Conservation (phyloP, 2,113 vertebrate genomes). For the Rhagologus leucostigma region DNA sequence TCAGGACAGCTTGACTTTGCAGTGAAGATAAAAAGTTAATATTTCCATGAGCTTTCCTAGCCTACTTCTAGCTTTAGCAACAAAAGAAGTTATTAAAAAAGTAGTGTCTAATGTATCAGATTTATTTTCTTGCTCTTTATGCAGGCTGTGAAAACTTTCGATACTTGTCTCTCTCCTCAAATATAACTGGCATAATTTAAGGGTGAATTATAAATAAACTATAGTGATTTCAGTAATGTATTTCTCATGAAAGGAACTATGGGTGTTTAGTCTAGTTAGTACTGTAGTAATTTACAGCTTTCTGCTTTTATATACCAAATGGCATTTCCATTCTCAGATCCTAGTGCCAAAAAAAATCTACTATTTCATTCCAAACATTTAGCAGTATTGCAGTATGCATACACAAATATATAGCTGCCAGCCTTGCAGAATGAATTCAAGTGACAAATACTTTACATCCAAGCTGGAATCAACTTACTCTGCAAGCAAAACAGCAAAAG, state of each 20-base stretch:
- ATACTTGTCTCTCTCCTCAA: background rate
- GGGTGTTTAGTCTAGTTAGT: background rate
- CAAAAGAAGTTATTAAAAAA: background rate
- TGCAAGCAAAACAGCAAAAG: background rate
- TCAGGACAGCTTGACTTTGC: background rate
- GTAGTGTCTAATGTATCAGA: background rate
- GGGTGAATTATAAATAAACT: background rate
- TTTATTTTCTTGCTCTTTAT: background rate
- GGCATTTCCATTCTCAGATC: background rate
- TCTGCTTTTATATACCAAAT: conserved; percentile 1
- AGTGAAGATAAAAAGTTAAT: background rate
- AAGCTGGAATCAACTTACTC: background rate
- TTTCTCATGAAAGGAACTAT: background rate
- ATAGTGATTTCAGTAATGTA: background rate
- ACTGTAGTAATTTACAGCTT: conserved; percentile 11
- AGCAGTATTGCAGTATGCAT: background rate
- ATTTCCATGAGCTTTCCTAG: background rate
- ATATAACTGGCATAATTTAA: background rate
- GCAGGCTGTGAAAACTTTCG: background rate
- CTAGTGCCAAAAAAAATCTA: background rate
- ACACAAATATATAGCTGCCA: background rate
- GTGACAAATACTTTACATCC: background rate
- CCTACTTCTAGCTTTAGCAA: background rate
- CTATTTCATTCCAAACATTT: background rate
- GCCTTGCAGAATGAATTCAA: background rate